Evolutionary conservation across 1,140 invertebrate genomes (phyloP), one percentile per base, ranked within the genome.

Genomic region (Ostrea denselamellosa): DNA sequence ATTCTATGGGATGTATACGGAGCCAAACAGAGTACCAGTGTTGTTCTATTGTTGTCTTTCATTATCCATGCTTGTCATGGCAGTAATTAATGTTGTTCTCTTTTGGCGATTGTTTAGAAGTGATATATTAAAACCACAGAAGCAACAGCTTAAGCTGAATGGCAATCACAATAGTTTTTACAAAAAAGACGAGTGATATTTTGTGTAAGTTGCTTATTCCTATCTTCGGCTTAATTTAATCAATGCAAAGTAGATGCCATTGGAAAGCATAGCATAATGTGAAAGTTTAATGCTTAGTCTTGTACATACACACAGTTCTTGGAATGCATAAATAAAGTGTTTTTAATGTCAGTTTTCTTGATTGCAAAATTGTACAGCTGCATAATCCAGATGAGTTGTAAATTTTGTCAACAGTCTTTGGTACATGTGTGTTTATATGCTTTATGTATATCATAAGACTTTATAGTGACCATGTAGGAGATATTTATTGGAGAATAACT

Each of bases 81-180:
- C 91, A 44, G 86, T 91, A 4, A 92, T 94, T 28, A 93, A 93
- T 83, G 86, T 90, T 4, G 90, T 93, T 53, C 85, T 94, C 8
- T 94, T 94, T 87, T 92, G 92, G 90, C 87, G 93, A 34, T 86
- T 94, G 10, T 88, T 94, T 51, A 92, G 91, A 85, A 93, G 90
- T 86, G 94, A 94, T 86, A 82, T 93, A 58, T 85, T 94, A 25
- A 87, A 92, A 62, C 87, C 81, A 14, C 62, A 25, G 14, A 87
- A 86, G 56, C 62, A 14, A 62, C 52, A 83, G n/a, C 62, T 81
- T 17, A 89, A 87, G 53, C 19, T 88, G 17, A 91, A 89, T 85
- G 89, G 89, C n/a, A 89, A 90, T 53, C 88, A 90, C 83, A 89
- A 90, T 77, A 85, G 56, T 25, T 77, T 77, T 77, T 77, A 77